Conservation (phyloP, 2,797 vertebrate genomes). For the Merluccius polli region DNA sequence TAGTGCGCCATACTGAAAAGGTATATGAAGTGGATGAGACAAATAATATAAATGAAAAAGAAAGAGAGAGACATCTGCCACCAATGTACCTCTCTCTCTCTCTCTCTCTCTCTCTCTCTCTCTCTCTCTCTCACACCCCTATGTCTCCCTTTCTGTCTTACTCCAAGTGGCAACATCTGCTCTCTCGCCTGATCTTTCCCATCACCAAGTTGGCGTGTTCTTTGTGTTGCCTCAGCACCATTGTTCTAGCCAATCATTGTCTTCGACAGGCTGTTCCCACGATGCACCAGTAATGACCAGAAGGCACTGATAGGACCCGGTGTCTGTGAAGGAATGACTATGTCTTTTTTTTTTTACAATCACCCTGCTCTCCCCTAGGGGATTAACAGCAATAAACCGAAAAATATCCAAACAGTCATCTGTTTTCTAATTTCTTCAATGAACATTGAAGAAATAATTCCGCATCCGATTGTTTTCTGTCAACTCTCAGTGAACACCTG, state of each 20-base stretch:
- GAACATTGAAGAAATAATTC: neutral
- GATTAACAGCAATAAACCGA: constrained; percentile 53
- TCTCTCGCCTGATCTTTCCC: constrained; percentile 89
- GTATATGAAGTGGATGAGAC: neutral
- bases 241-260: constrained; percentile 93
- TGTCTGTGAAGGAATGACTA: constrained; percentile 71
- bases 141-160: constrained; percentile 52
- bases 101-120: neutral
- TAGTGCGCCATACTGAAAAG: neutral
- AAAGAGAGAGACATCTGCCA: neutral
- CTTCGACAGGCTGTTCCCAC: constrained; percentile 86
- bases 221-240: constrained; percentile 77
- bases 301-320: constrained; percentile 68
- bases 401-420: constrained; percentile 49
- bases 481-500: neutral
- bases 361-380: constrained; percentile 21
- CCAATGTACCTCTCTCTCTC: constrained; percentile 11
- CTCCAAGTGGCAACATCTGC: constrained; percentile 90
- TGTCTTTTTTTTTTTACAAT: constrained; percentile 50
- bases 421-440: constrained; percentile 2
- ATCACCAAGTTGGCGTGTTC: constrained; percentile 91
- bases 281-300: constrained; percentile 78
- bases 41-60: neutral
- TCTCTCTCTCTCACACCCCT: neutral
- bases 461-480: neutral